Conservation (phyloP, 2,888 invertebrate genomes). For the Archips crataeganus region DNA sequence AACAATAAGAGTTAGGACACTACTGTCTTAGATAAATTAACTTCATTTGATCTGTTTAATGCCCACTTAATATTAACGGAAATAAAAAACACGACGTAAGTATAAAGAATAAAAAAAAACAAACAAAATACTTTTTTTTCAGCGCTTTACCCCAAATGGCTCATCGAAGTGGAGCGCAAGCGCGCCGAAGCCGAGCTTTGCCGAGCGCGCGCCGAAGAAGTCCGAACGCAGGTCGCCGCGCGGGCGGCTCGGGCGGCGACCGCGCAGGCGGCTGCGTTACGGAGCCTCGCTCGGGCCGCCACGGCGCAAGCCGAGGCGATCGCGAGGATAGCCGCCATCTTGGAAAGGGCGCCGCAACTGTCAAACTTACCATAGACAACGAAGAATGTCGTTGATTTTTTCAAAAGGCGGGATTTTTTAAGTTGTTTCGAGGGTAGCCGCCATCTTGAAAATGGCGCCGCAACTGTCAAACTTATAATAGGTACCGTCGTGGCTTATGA, state of each 20-base stretch:
- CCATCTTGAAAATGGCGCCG: slow-evolving; percentile 56
- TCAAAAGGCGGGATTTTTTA: slow-evolving; percentile 44
- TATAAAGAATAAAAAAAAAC: too few species aligned
- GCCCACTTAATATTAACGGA: too few species aligned
- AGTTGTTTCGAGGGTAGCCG: slow-evolving; percentile 64
- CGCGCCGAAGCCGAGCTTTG: slow-evolving; percentile 68
- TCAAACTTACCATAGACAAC: not conserved
- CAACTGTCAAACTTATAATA: slow-evolving; percentile 43
- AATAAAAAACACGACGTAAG: too few species aligned
- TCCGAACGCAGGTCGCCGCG: slow-evolving; percentile 55
- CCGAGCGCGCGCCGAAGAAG: slow-evolving; percentile 67
- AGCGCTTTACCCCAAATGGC: slow-evolving; percentile 73
- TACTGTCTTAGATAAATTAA: too few species aligned
- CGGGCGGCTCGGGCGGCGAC: slow-evolving; percentile 65
- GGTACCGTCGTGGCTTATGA: too few species aligned
- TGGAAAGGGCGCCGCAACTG: slow-evolving; percentile 57
- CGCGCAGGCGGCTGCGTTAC: slow-evolving; percentile 66
- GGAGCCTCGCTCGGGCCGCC: slow-evolving; percentile 65
- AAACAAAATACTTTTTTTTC: not conserved
- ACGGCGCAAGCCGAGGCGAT: slow-evolving; percentile 65
- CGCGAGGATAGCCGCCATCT: slow-evolving; percentile 58
- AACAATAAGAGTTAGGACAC: too few species aligned
- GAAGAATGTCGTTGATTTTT: not conserved
- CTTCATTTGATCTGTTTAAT: too few species aligned
- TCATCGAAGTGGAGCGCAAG: slow-evolving; percentile 71